Conservation (phyloP, 2,797 vertebrate species). For the Picus viridis region DNA sequence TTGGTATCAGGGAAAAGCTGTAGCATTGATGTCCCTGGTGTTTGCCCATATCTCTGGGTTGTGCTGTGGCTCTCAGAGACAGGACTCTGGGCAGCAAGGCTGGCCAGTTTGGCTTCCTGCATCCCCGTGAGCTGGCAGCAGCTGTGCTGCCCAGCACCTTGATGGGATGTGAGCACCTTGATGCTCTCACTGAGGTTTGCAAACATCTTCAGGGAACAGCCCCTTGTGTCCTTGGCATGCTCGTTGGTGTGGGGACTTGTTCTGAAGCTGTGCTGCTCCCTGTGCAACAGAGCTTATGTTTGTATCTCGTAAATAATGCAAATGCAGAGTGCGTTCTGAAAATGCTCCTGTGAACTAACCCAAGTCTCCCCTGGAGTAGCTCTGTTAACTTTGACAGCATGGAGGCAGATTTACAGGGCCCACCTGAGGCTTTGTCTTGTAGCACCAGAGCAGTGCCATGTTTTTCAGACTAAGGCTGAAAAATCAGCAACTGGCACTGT, state of each 20-base stretch:
- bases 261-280: not conserved
- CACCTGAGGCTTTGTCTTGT: conserved; percentile 29
- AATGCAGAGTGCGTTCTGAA: not conserved
- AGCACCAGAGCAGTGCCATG: not conserved
- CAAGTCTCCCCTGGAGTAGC: not conserved
- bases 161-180: accelerated
- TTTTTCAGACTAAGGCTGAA: conserved; percentile 23
- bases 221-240: not conserved
- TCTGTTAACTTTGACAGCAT: conserved; percentile 24
- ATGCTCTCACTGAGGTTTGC: not conserved
- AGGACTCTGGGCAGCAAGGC: not conserved
- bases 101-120: not conserved
- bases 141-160: accelerated
- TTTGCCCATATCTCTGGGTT: not conserved
- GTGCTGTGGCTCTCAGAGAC: not conserved
- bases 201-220: not conserved
- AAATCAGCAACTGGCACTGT: not conserved
- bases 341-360: not conserved
- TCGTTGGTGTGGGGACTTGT: not conserved
- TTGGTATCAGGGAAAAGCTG: not conserved
- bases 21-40: not conserved
- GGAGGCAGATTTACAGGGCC: conserved; percentile 12
- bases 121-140: accelerated
- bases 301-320: conserved; percentile 16
- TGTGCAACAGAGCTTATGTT: not conserved